Percentiles rank a stretch among this genome's conserved stretches.
These are phyloP conservation scores for Calameuta pallipes DNA, from an alignment of 2,888 invertebrate genomes.

Conservation along the genomic window DNA sequence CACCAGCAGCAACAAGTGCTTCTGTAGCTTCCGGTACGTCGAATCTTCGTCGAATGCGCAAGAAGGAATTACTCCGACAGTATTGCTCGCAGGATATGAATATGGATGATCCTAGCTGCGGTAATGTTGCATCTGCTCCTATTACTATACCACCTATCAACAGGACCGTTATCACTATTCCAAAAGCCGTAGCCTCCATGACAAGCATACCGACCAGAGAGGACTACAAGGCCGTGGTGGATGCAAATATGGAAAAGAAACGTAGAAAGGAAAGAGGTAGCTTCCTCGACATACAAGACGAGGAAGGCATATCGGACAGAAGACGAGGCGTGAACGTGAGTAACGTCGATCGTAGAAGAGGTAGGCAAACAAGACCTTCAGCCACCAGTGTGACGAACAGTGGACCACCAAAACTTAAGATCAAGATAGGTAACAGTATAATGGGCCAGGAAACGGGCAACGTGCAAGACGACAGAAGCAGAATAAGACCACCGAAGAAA, in stretches of 20 bases:
- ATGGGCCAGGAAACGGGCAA: slow-evolving; percentile 69
- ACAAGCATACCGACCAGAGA: slow-evolving; percentile 87
- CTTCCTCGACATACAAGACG: slow-evolving; percentile 50
- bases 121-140: slow-evolving; percentile 70
- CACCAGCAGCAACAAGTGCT: slow-evolving; percentile 66
- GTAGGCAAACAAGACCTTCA: slow-evolving; percentile 56
- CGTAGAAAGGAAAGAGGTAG: slow-evolving; percentile 68
- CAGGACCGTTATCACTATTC: slow-evolving; percentile 83
- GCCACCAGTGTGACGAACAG: slow-evolving; percentile 58
- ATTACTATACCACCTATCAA: slow-evolving; percentile 72
- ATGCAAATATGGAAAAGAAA: slow-evolving; percentile 78
- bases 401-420: slow-evolving; percentile 79
- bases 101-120: slow-evolving; percentile 78
- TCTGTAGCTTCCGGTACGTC: slow-evolving; percentile 74
- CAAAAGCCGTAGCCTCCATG: slow-evolving; percentile 91
- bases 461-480: slow-evolving; percentile 57
- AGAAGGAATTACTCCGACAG: slow-evolving; percentile 87
- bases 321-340: slow-evolving; percentile 63
- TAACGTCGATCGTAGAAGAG: slow-evolving; percentile 58
- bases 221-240: slow-evolving; percentile 79
- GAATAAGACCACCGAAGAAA: slow-evolving; percentile 82
- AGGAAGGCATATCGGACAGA: slow-evolving; percentile 62
- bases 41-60: slow-evolving; percentile 86
- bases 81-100: slow-evolving; percentile 86
- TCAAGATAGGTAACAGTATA: slow-evolving; percentile 76